These are phyloP conservation scores for Okapia johnstoni DNA, from an alignment of 2,113 vertebrate genomes.

Conservation along the genomic window DNA sequence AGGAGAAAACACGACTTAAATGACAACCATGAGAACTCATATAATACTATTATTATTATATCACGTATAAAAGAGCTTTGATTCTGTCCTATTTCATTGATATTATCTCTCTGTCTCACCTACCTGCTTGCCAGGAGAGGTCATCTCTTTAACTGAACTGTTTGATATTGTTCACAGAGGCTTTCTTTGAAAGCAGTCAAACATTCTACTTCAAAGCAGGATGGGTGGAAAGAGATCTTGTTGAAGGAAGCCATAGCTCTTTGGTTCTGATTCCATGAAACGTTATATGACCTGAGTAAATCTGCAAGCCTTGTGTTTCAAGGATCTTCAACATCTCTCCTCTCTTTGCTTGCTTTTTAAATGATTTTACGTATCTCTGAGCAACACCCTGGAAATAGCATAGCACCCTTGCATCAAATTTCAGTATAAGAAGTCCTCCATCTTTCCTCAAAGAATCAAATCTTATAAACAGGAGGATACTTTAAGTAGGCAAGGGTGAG, in stretches of 20 bases:
- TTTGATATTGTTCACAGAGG: background rate
- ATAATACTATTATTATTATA: background rate
- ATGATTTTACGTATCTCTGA: background rate
- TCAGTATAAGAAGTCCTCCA: background rate
- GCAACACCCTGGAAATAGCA: background rate
- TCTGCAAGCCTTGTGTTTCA: background rate
- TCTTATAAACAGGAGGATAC: background rate
- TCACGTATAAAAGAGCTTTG: background rate
- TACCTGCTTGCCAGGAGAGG: background rate
- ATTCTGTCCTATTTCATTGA: background rate
- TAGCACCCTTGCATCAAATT: background rate
- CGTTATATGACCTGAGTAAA: background rate
- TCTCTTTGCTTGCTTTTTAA: background rate
- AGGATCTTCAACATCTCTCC: background rate
- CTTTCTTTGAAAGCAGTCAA: background rate
- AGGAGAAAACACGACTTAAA: background rate
- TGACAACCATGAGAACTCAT: background rate
- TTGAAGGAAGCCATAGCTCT: background rate
- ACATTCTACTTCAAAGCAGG: background rate
- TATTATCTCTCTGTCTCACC: background rate
- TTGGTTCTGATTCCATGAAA: background rate
- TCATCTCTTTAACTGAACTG: background rate
- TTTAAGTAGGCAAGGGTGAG: background rate
- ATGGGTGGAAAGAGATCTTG: background rate
- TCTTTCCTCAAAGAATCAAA: background rate